Evolutionary conservation across 2,888 invertebrate species (phyloP).

Genomic region (Tetropium fuscum): DNA sequence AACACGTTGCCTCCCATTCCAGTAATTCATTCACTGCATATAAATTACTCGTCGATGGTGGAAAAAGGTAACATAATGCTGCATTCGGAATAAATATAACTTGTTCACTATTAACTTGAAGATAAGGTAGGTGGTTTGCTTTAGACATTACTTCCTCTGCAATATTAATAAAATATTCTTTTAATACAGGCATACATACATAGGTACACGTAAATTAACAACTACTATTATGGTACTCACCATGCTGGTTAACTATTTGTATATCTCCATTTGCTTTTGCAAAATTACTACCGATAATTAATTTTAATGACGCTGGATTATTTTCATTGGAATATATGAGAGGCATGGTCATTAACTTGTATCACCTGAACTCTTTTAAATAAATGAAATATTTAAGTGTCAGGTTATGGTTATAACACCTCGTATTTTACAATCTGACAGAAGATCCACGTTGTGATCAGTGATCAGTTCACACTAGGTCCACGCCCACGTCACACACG

Average conservation of each 20-base stretch:
- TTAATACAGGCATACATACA: too few relatives aligned
- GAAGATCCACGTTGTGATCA: too few relatives aligned
- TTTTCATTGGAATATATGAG: constrained; percentile 81
- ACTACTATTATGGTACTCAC: too few relatives aligned
- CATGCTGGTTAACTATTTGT: constrained; percentile 69
- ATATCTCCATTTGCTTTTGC: constrained; percentile 71
- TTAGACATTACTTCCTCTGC: too few relatives aligned
- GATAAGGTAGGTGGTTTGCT: constrained; percentile 74
- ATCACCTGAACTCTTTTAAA: too few relatives aligned
- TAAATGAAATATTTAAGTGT: too few relatives aligned
- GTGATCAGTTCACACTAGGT: too few relatives aligned
- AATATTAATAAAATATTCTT: too few relatives aligned
- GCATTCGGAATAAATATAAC: constrained; percentile 80
- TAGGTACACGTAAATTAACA: too few relatives aligned
- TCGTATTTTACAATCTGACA: too few relatives aligned
- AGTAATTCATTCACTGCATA: constrained; percentile 69
- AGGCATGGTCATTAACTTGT: constrained; percentile 71
- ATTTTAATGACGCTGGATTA: constrained; percentile 81
- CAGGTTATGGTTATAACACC: too few relatives aligned
- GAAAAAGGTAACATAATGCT: constrained; percentile 75
- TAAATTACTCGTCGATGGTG: constrained; percentile 62
- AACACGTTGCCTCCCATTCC: constrained; percentile 75
- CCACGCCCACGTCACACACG: too few relatives aligned
- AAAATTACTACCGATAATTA: constrained; percentile 77
- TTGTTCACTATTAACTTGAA: constrained; percentile 73